Evolutionary conservation across 53 echinoderm and acorn worm genomes (phyloP).

Genomic region (Astropecten irregularis): DNA sequence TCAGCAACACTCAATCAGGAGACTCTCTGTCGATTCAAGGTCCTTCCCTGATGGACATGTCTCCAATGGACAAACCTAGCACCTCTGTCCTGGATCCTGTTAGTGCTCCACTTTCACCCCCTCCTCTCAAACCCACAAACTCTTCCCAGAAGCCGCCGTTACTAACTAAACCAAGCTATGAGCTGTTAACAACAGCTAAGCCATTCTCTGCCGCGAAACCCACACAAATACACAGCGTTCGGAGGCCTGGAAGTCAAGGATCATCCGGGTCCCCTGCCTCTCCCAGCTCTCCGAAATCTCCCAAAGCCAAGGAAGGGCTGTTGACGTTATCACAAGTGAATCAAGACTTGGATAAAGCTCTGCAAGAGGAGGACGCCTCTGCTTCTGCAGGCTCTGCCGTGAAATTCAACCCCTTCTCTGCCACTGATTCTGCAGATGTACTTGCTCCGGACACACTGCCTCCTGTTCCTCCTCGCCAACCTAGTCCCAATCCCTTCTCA

Average conservation of each 20-base stretch:
- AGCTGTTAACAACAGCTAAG: slow-evolving; percentile 72
- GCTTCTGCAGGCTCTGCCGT: neutral
- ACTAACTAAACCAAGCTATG: slow-evolving; percentile 55
- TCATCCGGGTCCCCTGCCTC: slow-evolving; percentile 13
- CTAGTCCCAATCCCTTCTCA: slow-evolving; percentile 30
- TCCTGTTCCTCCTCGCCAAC: slow-evolving; percentile 67
- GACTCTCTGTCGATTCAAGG: neutral
- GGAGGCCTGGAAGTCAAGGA: slow-evolving; percentile 62
- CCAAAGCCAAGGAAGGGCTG: slow-evolving; percentile 11
- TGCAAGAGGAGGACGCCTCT: neutral
- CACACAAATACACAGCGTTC: slow-evolving; percentile 74
- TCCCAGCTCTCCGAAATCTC: slow-evolving; percentile 19
- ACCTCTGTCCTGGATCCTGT: slow-evolving; percentile 59
- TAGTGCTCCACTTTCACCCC: slow-evolving; percentile 31
- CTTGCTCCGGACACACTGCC: slow-evolving; percentile 22
- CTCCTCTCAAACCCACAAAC: slow-evolving; percentile 5
- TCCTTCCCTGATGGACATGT: slow-evolving; percentile 69
- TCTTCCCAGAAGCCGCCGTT: slow-evolving; percentile 46
- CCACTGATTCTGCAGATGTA: slow-evolving; percentile 6
- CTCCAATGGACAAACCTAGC: slow-evolving; percentile 68
- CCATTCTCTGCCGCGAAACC: slow-evolving; percentile 63
- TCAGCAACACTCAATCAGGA: neutral
- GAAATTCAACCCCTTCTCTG: slow-evolving; percentile 53
- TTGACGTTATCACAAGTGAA: slow-evolving; percentile 68
- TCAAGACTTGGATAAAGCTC: slow-evolving; percentile 67